phyloP scores from a whole-genome alignment of 53 echinoderm and acorn worm species.

The Henricia sp. region DNA sequence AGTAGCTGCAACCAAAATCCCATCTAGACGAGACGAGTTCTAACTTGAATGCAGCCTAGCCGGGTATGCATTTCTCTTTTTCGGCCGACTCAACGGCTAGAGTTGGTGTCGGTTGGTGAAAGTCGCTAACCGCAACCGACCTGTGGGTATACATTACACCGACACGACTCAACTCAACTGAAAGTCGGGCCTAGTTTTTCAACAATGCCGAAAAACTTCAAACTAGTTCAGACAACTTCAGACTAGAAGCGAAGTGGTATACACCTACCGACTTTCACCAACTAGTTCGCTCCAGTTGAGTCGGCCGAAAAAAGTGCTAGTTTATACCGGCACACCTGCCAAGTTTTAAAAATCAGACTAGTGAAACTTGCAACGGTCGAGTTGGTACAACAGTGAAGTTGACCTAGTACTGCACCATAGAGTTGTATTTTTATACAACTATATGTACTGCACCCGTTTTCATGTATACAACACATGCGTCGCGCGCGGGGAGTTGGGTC shows the following conservation, averaged over 20 bases:
- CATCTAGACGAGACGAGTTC: constrained; percentile 51
- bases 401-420: too few species aligned
- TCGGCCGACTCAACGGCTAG: background rate
- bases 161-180: background rate
- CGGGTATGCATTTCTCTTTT: background rate
- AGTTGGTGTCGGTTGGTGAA: background rate
- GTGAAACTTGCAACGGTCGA: too few species aligned
- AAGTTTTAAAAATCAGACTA: too few species aligned
- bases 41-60: background rate
- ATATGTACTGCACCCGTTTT: too few species aligned
- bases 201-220: too few species aligned
- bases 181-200: too few species aligned
- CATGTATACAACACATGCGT: too few species aligned
- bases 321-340: background rate
- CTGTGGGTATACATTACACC: background rate
- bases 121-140: background rate
- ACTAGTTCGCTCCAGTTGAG: too few species aligned
- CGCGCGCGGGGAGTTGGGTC: too few species aligned
- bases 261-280: too few species aligned
- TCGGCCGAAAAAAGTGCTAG: background rate
- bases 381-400: too few species aligned
- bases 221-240: too few species aligned
- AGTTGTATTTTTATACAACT: background rate
- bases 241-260: background rate
- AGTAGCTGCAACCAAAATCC: constrained; percentile 62